phyloP scores from a whole-genome alignment of 2,797 vertebrate species.

The Sebastes umbrosus region DNA sequence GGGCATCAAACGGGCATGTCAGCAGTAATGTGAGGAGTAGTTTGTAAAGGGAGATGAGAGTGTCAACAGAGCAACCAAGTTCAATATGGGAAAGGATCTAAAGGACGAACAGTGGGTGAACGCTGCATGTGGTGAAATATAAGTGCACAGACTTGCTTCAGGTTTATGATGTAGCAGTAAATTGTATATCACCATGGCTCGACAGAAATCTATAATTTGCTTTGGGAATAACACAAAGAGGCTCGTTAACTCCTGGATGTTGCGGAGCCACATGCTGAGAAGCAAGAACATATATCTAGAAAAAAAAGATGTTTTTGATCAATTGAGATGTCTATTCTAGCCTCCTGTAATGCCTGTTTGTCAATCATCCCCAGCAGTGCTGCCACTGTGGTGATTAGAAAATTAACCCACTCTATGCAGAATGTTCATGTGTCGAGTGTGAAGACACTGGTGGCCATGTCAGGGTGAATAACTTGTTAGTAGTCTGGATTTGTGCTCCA shows the following conservation, averaged over 20 bases:
- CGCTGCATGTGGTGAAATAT: neutral
- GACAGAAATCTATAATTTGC: neutral
- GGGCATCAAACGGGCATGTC: neutral
- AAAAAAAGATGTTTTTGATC: neutral
- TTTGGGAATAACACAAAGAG: neutral
- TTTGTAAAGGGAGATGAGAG: slow-evolving; percentile 2
- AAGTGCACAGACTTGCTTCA: neutral
- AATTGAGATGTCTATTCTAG: neutral
- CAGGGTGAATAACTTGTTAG: neutral
- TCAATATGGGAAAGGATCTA: neutral
- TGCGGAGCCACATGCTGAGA: neutral
- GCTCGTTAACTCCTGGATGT: neutral
- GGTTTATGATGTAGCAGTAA: neutral
- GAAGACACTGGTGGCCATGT: neutral
- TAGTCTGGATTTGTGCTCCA: neutral
- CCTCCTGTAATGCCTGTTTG: neutral
- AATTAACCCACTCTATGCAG: slow-evolving; percentile 1
- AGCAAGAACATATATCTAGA: neutral
- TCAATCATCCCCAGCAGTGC: slow-evolving; percentile 1
- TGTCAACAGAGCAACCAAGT: neutral
- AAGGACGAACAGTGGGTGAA: neutral
- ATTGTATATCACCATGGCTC: neutral
- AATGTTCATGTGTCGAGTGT: slow-evolving; percentile 15
- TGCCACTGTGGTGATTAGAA: slow-evolving; percentile 18
- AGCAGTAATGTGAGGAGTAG: neutral